A percentile compares a stretch with the other conserved stretches of the same genome.
These are phyloP conservation scores for Goniozus legneri DNA, from an alignment of 1,140 invertebrate genomes.

Conservation along the genomic window DNA sequence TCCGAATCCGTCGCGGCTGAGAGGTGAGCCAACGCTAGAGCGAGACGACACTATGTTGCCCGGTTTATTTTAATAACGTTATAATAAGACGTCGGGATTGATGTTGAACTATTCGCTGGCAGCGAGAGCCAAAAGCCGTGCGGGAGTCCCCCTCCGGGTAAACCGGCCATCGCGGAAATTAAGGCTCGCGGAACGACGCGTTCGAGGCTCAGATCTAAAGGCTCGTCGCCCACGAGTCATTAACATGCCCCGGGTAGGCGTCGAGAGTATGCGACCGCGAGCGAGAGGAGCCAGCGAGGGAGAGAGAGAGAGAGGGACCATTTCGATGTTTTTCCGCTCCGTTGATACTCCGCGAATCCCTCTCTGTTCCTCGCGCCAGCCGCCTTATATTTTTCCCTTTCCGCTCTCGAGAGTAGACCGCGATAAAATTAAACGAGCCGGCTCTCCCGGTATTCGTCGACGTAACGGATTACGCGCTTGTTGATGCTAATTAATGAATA, in stretches of 20 bases:
- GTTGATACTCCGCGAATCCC: no score
- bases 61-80: constrained; percentile 54
- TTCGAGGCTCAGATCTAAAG: constrained; percentile 45
- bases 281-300: background rate
- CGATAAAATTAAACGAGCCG: constrained; percentile 31
- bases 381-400: no score
- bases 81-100: constrained; percentile 56
- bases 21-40: background rate
- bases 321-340: no score
- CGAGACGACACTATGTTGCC: constrained; percentile 7
- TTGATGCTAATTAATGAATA: no score
- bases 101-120: constrained; percentile 54
- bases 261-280: no score
- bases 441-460: no score
- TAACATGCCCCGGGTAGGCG: constrained; percentile 40
- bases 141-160: constrained; percentile 12
- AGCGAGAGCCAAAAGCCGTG: constrained; percentile 44
- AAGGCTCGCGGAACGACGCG: constrained; percentile 15
- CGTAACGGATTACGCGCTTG: no score
- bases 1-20: background rate
- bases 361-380: no score
- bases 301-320: no score
- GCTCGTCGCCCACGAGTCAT: constrained; percentile 53
- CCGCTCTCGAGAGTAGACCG: no score
- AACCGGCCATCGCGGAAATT: constrained; percentile 7